Evolutionary conservation across 2,888 invertebrate species (phyloP).

Genomic region (Drosophila meridionalis): DNA sequence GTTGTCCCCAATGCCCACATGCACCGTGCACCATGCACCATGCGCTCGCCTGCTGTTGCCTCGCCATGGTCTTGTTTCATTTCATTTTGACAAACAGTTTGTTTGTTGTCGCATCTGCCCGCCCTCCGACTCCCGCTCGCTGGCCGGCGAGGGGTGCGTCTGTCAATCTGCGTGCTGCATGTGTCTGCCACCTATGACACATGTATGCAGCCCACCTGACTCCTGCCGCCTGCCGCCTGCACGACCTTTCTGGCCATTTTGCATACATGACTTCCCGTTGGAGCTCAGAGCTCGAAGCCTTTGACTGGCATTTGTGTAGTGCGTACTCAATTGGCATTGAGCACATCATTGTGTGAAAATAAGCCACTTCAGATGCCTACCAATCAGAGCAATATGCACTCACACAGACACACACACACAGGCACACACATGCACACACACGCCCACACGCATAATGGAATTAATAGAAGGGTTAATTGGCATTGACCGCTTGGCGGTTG

Average conservation of each 20-base stretch:
- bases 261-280: conserved; percentile 12
- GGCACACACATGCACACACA: not conserved
- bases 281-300: conserved; percentile 8
- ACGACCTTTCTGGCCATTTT: conserved; percentile 14
- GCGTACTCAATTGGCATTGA: conserved; percentile 24
- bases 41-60: not conserved
- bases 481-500: conserved; percentile 11
- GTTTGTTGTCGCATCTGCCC: conserved; percentile 28
- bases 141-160: not conserved
- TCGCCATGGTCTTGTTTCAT: conserved; percentile 36
- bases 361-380: conserved; percentile 2
- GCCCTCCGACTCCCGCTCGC: accelerated
- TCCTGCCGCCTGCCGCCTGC: not conserved
- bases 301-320: conserved; percentile 17
- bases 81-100: conserved; percentile 52
- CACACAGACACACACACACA: not conserved
- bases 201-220: conserved; percentile 8
- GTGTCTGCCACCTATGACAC: conserved; percentile 21
- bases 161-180: conserved; percentile 28
- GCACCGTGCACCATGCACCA: not conserved
- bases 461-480: conserved; percentile 33
- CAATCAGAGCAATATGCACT: not conserved
- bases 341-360: conserved; percentile 32
- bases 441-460: conserved; percentile 3
- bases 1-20: not conserved